A percentile compares a stretch with the other conserved stretches of the same genome.
phyloP scores from a whole-genome alignment of 2,113 vertebrate species.

The Petromus typicus region DNA sequence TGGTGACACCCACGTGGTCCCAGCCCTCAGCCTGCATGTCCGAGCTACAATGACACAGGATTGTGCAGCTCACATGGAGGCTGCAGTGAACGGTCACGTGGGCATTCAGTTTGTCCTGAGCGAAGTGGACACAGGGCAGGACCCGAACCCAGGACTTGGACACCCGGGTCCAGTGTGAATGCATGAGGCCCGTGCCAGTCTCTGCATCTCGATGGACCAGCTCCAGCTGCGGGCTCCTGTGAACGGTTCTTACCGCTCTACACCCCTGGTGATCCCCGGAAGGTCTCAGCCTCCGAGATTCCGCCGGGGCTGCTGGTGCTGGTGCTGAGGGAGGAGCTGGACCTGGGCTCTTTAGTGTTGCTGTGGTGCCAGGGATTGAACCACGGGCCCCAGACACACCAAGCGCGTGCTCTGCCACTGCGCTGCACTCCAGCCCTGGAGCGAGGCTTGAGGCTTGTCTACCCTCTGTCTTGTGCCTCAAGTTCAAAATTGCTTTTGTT shows the following conservation, averaged over 20 bases:
- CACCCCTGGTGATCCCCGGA: not conserved
- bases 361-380: not conserved
- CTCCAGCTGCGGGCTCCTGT: not conserved
- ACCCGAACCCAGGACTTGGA: not conserved
- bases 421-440: not conserved
- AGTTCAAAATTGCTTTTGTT: not conserved
- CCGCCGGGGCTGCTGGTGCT: not conserved
- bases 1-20: too few relatives aligned
- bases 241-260: not conserved
- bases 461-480: not conserved
- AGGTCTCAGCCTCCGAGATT: not conserved
- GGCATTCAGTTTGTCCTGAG: conserved; percentile 54
- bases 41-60: not conserved
- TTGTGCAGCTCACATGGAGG: not conserved
- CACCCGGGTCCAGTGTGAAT: not conserved
- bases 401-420: not conserved
- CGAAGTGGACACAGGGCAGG: not conserved
- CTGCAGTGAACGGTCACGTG: not conserved
- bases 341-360: not conserved
- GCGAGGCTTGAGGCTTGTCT: not conserved
- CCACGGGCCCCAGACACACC: not conserved
- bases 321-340: not conserved
- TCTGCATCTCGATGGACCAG: not conserved
- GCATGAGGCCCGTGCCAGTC: not conserved
- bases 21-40: not conserved